A percentile compares a stretch with the other conserved stretches of the same genome.
Conservation (phyloP, 2,113 vertebrate genomes). For the Condylura cristata region DNA sequence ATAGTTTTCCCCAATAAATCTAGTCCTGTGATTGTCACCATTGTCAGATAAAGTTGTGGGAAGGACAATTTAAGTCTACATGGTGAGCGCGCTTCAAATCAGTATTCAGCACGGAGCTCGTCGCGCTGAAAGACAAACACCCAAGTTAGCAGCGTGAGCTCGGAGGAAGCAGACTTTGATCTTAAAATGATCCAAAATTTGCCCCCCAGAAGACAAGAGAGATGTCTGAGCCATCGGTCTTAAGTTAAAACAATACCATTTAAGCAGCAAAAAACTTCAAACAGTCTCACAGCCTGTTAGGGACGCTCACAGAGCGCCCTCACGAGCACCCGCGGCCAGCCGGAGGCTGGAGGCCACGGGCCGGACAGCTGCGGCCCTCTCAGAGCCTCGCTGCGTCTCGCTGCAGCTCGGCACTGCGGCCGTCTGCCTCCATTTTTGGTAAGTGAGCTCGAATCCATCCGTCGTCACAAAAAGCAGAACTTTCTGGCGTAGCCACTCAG, state of each 20-base stretch:
- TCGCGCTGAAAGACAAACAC: not conserved
- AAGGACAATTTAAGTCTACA: conserved; percentile 52
- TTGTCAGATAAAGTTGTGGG: conserved; percentile 69
- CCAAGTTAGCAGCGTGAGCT: not conserved
- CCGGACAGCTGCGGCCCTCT: too few relatives aligned
- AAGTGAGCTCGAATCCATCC: not conserved
- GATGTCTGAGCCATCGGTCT: not conserved
- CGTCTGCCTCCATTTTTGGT: not conserved
- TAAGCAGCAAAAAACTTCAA: not conserved
- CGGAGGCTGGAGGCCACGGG: too few relatives aligned
- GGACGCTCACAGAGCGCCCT: not conserved
- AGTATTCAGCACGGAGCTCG: not conserved
- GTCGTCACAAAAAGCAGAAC: not conserved
- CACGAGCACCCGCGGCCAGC: too few relatives aligned
- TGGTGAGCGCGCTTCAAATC: conserved; percentile 17
- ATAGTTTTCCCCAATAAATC: conserved; percentile 51
- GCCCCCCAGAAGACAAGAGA: not conserved
- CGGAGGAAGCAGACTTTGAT: not conserved
- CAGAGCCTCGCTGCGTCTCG: too few relatives aligned
- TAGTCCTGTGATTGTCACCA: conserved; percentile 64
- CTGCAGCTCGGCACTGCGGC: too few relatives aligned
- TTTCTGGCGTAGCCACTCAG: not conserved
- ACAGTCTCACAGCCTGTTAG: not conserved
- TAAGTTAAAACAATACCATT: not conserved
- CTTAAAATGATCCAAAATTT: conserved; percentile 13